Conservation (phyloP, 2,113 vertebrate genomes). For the Tragelaphus buxtoni region DNA sequence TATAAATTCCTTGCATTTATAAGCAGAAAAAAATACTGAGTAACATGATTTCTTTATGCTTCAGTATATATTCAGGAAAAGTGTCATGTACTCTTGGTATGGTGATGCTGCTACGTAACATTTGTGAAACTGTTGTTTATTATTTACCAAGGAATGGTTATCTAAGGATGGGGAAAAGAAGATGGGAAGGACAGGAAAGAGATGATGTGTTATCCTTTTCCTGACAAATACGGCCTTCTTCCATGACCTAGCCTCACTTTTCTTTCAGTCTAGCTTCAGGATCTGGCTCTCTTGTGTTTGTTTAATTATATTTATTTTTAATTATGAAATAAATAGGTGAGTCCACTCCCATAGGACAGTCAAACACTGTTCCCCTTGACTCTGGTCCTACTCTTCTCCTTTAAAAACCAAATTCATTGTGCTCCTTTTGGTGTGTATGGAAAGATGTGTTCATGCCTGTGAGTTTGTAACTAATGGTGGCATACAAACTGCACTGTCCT, state of each 20-base stretch:
- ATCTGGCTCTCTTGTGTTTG: neutral
- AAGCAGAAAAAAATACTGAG: neutral
- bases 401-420: neutral
- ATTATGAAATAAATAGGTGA: neutral
- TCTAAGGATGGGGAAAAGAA: neutral
- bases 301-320: constrained; percentile 19
- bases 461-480: neutral
- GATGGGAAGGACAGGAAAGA: neutral
- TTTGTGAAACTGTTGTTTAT: neutral
- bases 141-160: neutral
- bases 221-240: neutral
- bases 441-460: neutral
- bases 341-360: neutral
- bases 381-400: neutral
- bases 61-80: neutral
- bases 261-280: neutral
- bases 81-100: neutral
- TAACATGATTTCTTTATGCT: neutral
- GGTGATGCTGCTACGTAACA: neutral
- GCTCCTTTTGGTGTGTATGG: neutral
- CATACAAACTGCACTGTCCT: neutral
- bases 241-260: neutral
- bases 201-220: neutral
- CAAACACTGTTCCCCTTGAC: neutral
- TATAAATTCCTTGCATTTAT: neutral